Percentiles rank a stretch among this genome's conserved stretches.
These are phyloP conservation scores for Girardia tigrina DNA, from an alignment of 2,888 invertebrate genomes.

Conservation along the genomic window DNA sequence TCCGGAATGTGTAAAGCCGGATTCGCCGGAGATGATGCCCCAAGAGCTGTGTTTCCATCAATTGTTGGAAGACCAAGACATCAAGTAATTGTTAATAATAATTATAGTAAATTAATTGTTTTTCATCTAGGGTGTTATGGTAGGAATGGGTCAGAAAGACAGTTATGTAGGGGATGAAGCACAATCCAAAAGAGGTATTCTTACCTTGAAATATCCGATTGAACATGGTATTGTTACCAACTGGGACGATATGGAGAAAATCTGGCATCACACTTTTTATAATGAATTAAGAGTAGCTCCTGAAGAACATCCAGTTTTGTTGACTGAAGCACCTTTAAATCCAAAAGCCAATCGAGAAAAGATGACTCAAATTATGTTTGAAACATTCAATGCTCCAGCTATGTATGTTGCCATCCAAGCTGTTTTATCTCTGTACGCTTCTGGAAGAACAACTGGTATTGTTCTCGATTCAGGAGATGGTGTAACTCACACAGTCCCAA, in stretches of 20 bases:
- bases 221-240: slow-evolving; percentile 55
- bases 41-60: background rate
- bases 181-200: slow-evolving; percentile 62
- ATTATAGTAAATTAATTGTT: no score
- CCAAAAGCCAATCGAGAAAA: slow-evolving; percentile 83
- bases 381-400: slow-evolving; percentile 61
- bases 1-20: background rate
- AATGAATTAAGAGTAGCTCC: slow-evolving; percentile 53
- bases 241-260: slow-evolving; percentile 54
- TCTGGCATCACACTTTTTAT: slow-evolving; percentile 52
- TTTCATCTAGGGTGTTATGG: slow-evolving; percentile 67
- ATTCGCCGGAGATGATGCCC: background rate
- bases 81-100: no score
- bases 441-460: slow-evolving; percentile 79
- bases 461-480: slow-evolving; percentile 80
- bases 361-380: slow-evolving; percentile 60
- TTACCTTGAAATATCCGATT: slow-evolving; percentile 54
- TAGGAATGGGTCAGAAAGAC: slow-evolving; percentile 84
- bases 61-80: background rate
- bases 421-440: slow-evolving; percentile 74
- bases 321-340: slow-evolving; percentile 74
- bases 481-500: slow-evolving; percentile 79
- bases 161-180: slow-evolving; percentile 89
- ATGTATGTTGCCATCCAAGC: slow-evolving; percentile 76
- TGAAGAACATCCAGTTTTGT: slow-evolving; percentile 69